Base-by-base conservation (phyloP, 2,113 vertebrate genomes). In the Chauna torquata region DNA sequence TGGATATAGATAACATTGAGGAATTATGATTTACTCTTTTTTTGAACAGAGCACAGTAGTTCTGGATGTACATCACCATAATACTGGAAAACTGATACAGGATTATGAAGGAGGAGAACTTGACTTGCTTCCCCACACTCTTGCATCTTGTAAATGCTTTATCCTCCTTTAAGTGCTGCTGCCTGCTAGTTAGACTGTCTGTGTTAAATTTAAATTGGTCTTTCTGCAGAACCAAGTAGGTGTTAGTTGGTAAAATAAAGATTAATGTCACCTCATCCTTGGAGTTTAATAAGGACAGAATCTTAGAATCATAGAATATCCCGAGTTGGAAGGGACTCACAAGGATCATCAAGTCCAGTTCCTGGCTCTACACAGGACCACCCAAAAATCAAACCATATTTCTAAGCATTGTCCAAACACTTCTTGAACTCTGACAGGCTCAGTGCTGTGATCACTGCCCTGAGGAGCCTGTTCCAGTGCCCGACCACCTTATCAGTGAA, bases 161-260 rank as follows among this genome's bases (percentile, higher is more conserved):
- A 40, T 89, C 22, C 14, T 92, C 11, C n/a, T 78, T 75, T 74
- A n/a, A 27, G 19, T 65, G 59, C 34, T 88, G 68, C 59, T 75
- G 22, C 50, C 90, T 86, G 49, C 34, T 92, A 19, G 40, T 75
- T 94, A 57, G 38, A 69, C 19, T 79, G 49, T 76, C 57, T 71
- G 77, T 47, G 38, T 82, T 83, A 86, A 79, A 71, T 94, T 95
- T 74, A 80, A 66, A 52, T 72, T 52, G 13, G 3, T 88, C 36
- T 94, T 88, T 68, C 82, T 75, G 69, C 62, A 92, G 79, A 94
- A 92, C 49, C 54, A 88, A 45, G n/a, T 87, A 81, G 44, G 14
- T 16, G 2, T 81, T 94, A 72, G 79, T 61, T 68, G 86, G 65
- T 88, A 79, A 82, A 93, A 82, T 76, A 76, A 93, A 94, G 74